These are phyloP conservation scores for Bradysia coprophila DNA, from an alignment of 1,140 invertebrate genomes.

Conservation along the genomic window DNA sequence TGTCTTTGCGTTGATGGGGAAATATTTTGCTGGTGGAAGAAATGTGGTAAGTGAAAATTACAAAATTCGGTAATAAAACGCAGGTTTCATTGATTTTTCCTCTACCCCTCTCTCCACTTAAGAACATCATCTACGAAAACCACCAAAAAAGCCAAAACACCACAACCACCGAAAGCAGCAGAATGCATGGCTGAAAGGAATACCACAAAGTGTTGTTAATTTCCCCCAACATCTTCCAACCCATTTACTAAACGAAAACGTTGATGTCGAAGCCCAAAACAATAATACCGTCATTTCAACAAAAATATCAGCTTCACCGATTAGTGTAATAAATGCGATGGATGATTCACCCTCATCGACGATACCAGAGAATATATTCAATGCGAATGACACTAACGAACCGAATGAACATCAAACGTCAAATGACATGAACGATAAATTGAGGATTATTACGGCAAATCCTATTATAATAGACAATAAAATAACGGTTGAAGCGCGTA, in stretches of 20 bases:
- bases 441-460: background rate
- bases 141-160: background rate
- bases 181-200: background rate
- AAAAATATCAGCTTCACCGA: background rate
- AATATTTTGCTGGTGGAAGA: constrained; percentile 57
- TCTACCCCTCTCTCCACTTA: no score
- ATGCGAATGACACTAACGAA: background rate
- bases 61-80: no score
- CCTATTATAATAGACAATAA: background rate
- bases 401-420: background rate
- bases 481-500: background rate
- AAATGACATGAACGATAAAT: background rate
- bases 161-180: background rate
- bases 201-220: background rate
- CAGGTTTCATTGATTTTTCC: no score
- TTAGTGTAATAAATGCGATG: no score
- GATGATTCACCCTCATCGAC: background rate
- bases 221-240: background rate
- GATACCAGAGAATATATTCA: constrained; percentile 1
- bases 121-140: background rate
- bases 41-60: constrained; percentile 25
- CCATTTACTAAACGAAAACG: background rate
- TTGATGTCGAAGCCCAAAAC: background rate
- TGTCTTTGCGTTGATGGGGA: constrained; percentile 50
- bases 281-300: background rate